phyloP scores from a whole-genome alignment of 2,113 vertebrate genomes.

The Mustelus asterias region DNA sequence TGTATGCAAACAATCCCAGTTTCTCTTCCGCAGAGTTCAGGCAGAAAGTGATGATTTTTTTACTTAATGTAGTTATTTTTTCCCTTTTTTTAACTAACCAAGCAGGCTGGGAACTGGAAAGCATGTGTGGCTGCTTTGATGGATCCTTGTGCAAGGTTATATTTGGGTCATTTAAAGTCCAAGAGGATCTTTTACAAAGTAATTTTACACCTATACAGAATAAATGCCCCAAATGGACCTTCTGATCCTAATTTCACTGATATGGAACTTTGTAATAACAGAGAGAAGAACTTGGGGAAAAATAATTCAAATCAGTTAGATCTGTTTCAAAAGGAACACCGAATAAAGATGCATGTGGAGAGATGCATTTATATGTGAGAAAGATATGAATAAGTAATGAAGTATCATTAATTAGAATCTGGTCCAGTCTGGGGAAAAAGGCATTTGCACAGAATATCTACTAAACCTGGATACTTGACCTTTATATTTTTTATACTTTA shows the following conservation, averaged over 20 bases:
- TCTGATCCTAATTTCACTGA: slow-evolving; percentile 12
- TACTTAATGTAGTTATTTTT: not conserved
- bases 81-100: not conserved
- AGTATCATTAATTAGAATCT: not conserved
- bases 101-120: not conserved
- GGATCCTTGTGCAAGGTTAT: no score
- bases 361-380: no score
- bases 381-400: not conserved
- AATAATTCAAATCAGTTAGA: not conserved
- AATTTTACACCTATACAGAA: slow-evolving; percentile 15
- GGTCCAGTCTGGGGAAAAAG: not conserved
- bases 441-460: not conserved
- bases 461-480: not conserved
- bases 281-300: not conserved
- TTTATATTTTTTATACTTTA: not conserved
- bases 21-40: not conserved
- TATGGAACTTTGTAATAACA: not conserved
- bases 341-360: not conserved
- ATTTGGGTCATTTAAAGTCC: not conserved
- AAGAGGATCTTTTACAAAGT: slow-evolving; percentile 17
- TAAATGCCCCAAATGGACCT: slow-evolving; percentile 21
- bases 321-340: not conserved
- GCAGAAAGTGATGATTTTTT: not conserved
- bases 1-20: not conserved
- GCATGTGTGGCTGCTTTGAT: not conserved